A percentile compares a stretch with the other conserved stretches of the same genome.
phyloP scores from a whole-genome alignment of 1,140 invertebrate species.

The Anoplophora glabripennis region DNA sequence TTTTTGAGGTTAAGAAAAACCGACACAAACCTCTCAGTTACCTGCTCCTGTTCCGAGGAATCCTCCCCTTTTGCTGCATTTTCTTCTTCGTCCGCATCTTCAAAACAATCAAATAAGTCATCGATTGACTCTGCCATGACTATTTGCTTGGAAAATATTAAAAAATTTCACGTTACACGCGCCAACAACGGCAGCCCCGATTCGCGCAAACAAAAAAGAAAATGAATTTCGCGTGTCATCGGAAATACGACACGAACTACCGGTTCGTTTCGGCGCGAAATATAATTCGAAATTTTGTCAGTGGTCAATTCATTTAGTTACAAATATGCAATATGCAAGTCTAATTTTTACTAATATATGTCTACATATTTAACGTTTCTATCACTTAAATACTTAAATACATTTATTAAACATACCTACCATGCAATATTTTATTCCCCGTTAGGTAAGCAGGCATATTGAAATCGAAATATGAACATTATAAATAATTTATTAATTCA shows the following conservation, averaged over 20 bases:
- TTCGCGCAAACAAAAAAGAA: constrained; percentile 2
- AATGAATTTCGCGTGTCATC: constrained; percentile 8
- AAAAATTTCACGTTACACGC: constrained; percentile 8
- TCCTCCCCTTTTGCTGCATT: constrained; percentile 6
- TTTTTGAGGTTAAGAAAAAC: constrained; percentile 40
- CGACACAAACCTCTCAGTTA: constrained; percentile 33
- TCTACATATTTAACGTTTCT: too few relatives aligned
- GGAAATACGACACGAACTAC: constrained; percentile 4
- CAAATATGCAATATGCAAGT: too few relatives aligned
- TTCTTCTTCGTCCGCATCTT: constrained; percentile 25
- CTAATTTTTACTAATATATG: too few relatives aligned
- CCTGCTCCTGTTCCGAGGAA: constrained; percentile 19
- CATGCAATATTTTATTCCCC: too few relatives aligned
- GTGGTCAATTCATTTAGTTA: too few relatives aligned
- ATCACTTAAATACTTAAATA: too few relatives aligned
- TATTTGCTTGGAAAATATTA: constrained; percentile 1
- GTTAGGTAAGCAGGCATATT: too few relatives aligned
- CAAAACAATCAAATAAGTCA: constrained; percentile 45
- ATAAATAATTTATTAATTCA: too few relatives aligned
- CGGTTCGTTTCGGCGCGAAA: constrained; percentile 4
- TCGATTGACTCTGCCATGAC: constrained; percentile 43
- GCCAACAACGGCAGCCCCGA: constrained; percentile 2
- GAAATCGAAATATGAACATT: too few relatives aligned
- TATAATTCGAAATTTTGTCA: neutral
- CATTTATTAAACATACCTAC: too few relatives aligned